Evolutionary conservation across 2,888 invertebrate genomes (phyloP).

Genomic region (Drosophila antonietae): DNA sequence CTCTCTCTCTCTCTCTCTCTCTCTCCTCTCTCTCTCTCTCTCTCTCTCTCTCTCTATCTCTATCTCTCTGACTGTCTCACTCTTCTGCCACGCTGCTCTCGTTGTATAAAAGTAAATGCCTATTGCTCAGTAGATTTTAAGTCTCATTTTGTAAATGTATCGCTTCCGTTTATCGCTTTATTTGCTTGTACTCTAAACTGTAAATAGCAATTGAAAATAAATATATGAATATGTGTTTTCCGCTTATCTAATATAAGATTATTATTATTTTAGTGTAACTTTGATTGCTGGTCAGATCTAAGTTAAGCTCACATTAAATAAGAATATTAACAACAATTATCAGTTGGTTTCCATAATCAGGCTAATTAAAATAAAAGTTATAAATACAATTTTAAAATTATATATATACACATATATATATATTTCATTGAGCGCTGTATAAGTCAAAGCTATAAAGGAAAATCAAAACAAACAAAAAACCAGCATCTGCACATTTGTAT

Average conservation of each 20-base stretch:
- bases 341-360: conserved; percentile 51
- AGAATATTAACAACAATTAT: conserved; percentile 49
- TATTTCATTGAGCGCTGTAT: conserved; percentile 24
- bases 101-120: conserved; percentile 58
- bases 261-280: conserved; percentile 51
- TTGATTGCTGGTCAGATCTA: conserved; percentile 73
- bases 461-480: background rate
- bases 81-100: conserved; percentile 13
- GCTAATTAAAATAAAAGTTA: conserved; percentile 27
- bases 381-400: conserved; percentile 3
- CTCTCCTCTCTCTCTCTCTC: background rate
- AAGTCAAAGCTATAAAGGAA: conserved; percentile 17
- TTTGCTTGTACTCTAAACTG: conserved; percentile 26
- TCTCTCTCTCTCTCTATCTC: background rate
- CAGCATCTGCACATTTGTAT: conserved; percentile 30
- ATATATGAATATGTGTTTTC: conserved; percentile 36
- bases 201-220: conserved; percentile 24
- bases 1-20: background rate
- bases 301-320: conserved; percentile 40
- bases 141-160: conserved; percentile 31
- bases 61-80: background rate
- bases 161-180: conserved; percentile 19
- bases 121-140: conserved; percentile 72
- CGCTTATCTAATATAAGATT: conserved; percentile 23
- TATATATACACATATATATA: conserved; percentile 11